Conservation (phyloP, 2,888 invertebrate genomes). For the Drosophila longiperda region DNA sequence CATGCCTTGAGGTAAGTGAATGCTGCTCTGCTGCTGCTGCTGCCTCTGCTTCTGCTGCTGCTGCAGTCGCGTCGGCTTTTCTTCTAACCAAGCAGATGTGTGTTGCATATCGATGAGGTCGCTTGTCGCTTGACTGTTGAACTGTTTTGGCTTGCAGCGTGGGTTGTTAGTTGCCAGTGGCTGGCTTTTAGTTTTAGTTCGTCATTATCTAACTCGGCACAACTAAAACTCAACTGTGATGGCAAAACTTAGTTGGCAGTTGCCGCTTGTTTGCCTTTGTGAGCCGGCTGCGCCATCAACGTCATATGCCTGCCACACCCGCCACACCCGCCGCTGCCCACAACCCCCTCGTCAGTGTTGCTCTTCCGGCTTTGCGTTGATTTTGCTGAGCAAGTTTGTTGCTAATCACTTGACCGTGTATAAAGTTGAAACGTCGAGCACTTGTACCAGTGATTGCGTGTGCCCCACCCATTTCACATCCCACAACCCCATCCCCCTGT, state of each 20-base stretch:
- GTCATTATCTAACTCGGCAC: conserved; percentile 72
- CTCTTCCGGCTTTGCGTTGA: conserved; percentile 66
- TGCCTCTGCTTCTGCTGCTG: background rate
- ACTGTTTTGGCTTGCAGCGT: conserved; percentile 17
- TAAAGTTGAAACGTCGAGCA: conserved; percentile 67
- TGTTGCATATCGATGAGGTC: conserved; percentile 71
- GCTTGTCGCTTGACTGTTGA: conserved; percentile 1
- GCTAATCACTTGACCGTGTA: conserved; percentile 79
- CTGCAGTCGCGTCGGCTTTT: conserved; percentile 3
- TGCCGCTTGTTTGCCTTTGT: conserved; percentile 70
- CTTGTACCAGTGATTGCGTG: conserved; percentile 67
- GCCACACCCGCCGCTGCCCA: background rate
- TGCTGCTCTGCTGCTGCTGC: conserved; percentile 4
- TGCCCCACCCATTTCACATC: conserved; percentile 28
- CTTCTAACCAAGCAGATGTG: conserved; percentile 43
- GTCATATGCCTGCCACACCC: conserved; percentile 20
- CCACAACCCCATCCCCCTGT: background rate
- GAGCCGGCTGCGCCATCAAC: conserved; percentile 26
- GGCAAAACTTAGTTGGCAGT: conserved; percentile 67
- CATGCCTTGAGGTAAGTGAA: conserved; percentile 35
- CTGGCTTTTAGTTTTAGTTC: conserved; percentile 64
- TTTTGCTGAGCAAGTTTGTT: conserved; percentile 71
- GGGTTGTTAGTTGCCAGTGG: conserved; percentile 32
- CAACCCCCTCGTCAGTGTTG: conserved; percentile 12
- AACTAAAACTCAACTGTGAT: conserved; percentile 47